A percentile compares a stretch with the other conserved stretches of the same genome.
Evolutionary conservation across 2,888 invertebrate genomes (phyloP).

Genomic region (Meandrusa payeni): DNA sequence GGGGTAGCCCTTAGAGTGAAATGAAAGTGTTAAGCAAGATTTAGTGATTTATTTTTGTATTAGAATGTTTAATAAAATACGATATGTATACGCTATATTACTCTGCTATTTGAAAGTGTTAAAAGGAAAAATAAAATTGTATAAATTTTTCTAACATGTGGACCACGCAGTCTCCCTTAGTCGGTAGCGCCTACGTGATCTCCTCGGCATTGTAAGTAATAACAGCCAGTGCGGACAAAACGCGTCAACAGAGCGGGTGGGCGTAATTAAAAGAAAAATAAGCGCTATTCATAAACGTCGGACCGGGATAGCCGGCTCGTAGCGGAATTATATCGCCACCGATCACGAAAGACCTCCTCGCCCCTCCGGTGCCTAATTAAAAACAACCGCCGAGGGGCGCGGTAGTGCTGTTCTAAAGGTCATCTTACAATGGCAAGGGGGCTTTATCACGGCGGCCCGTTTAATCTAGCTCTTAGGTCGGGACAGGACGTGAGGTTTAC

Average conservation of each 20-base stretch:
- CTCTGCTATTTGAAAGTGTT: too few species aligned
- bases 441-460: slow-evolving; percentile 66
- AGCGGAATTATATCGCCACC: slow-evolving; percentile 60
- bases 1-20: too few species aligned
- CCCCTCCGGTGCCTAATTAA: slow-evolving; percentile 31
- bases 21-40: too few species aligned
- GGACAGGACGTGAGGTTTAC: slow-evolving; percentile 46
- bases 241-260: slow-evolving; percentile 51
- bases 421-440: slow-evolving; percentile 44
- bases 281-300: slow-evolving; percentile 77
- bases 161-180: background rate
- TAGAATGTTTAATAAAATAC: too few species aligned
- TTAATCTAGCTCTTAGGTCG: slow-evolving; percentile 75
- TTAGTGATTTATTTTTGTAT: too few species aligned
- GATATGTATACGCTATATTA: too few species aligned
- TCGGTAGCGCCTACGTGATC: slow-evolving; percentile 4
- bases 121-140: too few species aligned
- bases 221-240: slow-evolving; percentile 39
- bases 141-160: too few species aligned
- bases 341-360: slow-evolving; percentile 39
- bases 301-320: slow-evolving; percentile 58
- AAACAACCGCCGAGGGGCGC: slow-evolving; percentile 24
- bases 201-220: slow-evolving; percentile 2
- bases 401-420: slow-evolving; percentile 32
- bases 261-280: slow-evolving; percentile 80